Base-by-base conservation (phyloP, 2,888 invertebrate species). In the Catocala fraxini region DNA sequence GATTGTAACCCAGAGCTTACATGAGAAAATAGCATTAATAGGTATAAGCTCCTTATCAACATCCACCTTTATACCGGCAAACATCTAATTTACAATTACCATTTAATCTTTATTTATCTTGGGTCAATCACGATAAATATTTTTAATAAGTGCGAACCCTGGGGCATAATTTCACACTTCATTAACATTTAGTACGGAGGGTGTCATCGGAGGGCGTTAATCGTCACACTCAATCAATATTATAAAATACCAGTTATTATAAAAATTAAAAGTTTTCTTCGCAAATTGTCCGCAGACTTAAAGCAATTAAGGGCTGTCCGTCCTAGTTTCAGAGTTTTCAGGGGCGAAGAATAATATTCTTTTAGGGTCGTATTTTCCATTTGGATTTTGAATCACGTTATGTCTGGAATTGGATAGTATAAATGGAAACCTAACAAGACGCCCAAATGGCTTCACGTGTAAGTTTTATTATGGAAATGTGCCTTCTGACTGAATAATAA, bases 171-270 rank as follows among this genome's bases (percentile, higher is more conserved):
- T 80, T 82, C 61, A 77, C 68, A 72, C 67, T 45, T 59, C 72
- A 76, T 81, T 80, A 75, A 69, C 67, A 72, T 80, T 82, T 70
- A 79, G 54, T 70, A 72, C 67, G 60, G 47, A 39, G 65, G 68
- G 60, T 65, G 63, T 68, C 62, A 46, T 53, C 47, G 56, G 66
- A 51, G 42, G 5, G 7, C 47, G 59, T 49, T 68, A 78, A 71
- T 74, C 51, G 41, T 52, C 43, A 45, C 42, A 46, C 63, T 70
- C 58, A 60, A 77, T 68, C 68, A 74, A 68, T 57, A 58, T 51
- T 55, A 56, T 43, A n/a, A 48, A 33, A 46, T 15, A 46, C 34
- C 48, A 6, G 39, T 51, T 53, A 54, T 63, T 54, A 56, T 35
- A 15, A 56, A 51, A 64, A 62, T 43, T 15, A 56, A n/a, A n/a